Conservation (phyloP, 2,113 vertebrate genomes). For the Sakesphorus luctuosus region DNA sequence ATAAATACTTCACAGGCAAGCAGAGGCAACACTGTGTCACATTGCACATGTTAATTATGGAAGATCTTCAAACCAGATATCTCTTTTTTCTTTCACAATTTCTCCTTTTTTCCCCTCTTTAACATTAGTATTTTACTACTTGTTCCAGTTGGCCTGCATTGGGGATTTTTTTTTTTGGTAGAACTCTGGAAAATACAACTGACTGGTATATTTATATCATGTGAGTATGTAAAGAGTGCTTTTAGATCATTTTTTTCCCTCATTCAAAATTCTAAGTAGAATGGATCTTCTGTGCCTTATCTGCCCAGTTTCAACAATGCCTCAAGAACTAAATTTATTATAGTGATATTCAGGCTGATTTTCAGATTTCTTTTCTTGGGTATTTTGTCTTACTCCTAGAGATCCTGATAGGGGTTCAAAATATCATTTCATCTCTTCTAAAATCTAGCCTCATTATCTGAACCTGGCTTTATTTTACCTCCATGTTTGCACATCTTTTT, state of each 20-base stretch:
- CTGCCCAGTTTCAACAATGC: not conserved
- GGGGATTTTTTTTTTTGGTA: not conserved
- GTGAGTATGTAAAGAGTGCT: not conserved
- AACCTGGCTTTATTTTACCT: not conserved
- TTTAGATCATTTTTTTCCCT: not conserved
- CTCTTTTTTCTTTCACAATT: not conserved
- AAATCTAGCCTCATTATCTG: not conserved
- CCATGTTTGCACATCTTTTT: not conserved
- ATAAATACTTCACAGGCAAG: not conserved
- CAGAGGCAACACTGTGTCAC: not conserved
- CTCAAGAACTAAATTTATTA: not conserved
- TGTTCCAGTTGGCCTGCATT: not conserved
- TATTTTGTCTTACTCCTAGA: not conserved
- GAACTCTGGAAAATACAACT: not conserved
- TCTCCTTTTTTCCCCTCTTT: not conserved
- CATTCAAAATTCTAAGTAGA: not conserved
- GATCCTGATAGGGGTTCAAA: not conserved
- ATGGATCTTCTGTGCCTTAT: not conserved
- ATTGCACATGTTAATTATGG: not conserved
- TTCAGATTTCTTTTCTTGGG: not conserved
- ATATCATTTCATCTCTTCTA: not conserved
- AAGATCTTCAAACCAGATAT: not conserved
- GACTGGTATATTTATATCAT: not conserved
- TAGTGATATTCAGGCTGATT: not conserved
- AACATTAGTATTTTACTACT: not conserved